Percentiles rank a stretch among this genome's conserved stretches.
phyloP scores from a whole-genome alignment of 1,140 invertebrate genomes.

The Tetramorium simillimum region DNA sequence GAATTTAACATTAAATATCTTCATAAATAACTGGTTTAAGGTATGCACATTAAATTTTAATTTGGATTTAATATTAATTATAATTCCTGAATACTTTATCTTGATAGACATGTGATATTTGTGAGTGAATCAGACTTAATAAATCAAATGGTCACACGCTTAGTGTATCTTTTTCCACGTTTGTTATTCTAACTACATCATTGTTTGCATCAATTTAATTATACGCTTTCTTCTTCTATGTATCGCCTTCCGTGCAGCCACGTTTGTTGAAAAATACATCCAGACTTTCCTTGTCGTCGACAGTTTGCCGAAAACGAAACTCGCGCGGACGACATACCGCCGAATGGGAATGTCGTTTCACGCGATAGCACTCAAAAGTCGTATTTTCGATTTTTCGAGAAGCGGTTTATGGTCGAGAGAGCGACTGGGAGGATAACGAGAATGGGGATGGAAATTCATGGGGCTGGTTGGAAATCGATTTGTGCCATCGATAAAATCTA shows the following conservation, averaged over 20 bases:
- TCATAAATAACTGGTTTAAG: not conserved
- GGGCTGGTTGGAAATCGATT: slow-evolving; percentile 37
- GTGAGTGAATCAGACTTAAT: not conserved
- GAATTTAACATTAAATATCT: slow-evolving; percentile 41
- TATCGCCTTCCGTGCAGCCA: not conserved
- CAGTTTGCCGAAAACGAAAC: slow-evolving; percentile 63
- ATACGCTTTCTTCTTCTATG: slow-evolving; percentile 15
- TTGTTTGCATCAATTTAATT: not conserved
- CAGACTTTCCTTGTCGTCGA: slow-evolving; percentile 60
- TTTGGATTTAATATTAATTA: slow-evolving; percentile 9
- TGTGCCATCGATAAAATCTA: slow-evolving; percentile 45
- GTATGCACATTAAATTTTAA: not conserved
- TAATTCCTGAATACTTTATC: not conserved
- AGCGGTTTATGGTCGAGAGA: slow-evolving; percentile 35
- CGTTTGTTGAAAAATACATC: slow-evolving; percentile 56
- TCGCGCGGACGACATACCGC: slow-evolving; percentile 54
- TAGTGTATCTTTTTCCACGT: not conserved
- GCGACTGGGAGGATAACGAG: slow-evolving; percentile 17
- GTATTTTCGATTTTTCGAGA: slow-evolving; percentile 60
- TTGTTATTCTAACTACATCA: not conserved
- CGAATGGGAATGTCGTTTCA: slow-evolving; percentile 60
- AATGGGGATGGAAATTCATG: slow-evolving; percentile 17
- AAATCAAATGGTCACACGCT: not conserved
- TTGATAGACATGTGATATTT: slow-evolving; percentile 2
- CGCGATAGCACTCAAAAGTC: slow-evolving; percentile 40